Evolutionary conservation across 2,113 vertebrate genomes (phyloP).

Genomic region (Anolis carolinensis): DNA sequence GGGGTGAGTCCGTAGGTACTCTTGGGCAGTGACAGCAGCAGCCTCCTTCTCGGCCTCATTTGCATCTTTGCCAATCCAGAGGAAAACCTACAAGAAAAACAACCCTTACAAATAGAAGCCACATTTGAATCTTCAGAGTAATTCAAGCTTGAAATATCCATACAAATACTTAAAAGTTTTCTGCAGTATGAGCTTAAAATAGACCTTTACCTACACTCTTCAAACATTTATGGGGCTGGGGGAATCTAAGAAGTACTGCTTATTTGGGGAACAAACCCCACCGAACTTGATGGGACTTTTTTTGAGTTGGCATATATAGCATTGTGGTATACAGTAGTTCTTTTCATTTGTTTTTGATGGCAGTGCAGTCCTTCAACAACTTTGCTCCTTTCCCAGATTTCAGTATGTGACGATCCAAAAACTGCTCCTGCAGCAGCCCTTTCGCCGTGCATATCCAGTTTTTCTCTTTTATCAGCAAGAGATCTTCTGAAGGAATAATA

Average conservation of each 20-base stretch:
- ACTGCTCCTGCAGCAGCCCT: not conserved
- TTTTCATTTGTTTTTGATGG: not conserved
- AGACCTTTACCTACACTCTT: too few species aligned
- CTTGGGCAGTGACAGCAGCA: constrained; percentile 74
- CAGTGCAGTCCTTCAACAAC: too few species aligned
- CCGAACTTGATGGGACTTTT: not conserved
- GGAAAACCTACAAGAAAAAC: constrained; percentile 75
- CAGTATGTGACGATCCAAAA: not conserved
- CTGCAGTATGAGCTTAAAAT: not conserved
- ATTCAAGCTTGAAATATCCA: not conserved
- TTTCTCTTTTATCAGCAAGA: not conserved
- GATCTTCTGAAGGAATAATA: not conserved
- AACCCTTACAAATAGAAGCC: not conserved
- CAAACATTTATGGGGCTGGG: not conserved
- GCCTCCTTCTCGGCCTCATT: constrained; percentile 78
- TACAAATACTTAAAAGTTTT: not conserved
- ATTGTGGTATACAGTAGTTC: not conserved
- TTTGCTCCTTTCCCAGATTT: not conserved
- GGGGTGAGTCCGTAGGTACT: constrained; percentile 83
- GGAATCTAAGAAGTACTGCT: not conserved
- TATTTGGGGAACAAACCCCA: not conserved
- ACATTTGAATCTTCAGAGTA: not conserved
- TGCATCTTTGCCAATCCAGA: constrained; percentile 83
- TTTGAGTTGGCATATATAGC: not conserved
- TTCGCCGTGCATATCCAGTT: not conserved